Evolutionary conservation across 2,113 vertebrate genomes (phyloP), one percentile per base, ranked within the genome.

Genomic region (Erythrocebus patas): DNA sequence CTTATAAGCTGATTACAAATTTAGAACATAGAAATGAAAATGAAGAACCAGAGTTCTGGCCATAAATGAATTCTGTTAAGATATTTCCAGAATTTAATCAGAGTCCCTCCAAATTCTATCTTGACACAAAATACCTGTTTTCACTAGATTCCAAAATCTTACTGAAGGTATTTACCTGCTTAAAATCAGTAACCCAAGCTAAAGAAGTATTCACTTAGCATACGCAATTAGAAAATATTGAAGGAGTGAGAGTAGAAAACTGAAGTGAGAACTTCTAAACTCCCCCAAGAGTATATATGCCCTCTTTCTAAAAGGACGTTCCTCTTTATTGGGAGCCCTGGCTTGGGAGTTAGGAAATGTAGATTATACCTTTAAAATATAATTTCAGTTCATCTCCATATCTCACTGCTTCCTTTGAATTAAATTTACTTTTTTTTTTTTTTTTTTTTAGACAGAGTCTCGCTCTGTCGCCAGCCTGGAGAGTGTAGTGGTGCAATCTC

Each of bases 1-100:
- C 10, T 16, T 92, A 48, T 10, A 82, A 90, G 68, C 68, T 40
- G 35, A 61, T 82, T 75, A 55, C 61, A 86, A 79, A 90, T 94
- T 73, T 68, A 92, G 35, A 70, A 94, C 32, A 45, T 30, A 97
- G 11, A 92, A 59, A 90, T 52, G 38, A 94, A 97, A 95, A 50
- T 30, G 5, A 95, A 90, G 17, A 87, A 38, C 13, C 9, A 70
- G 8, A 12, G 30, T 55, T 92, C 80, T 55, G 78, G 52, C 38
- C 59, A 89, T 40, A 68, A 95, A 78, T 79, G 25, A 14, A 85
- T 89, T 80, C 68, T 89, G 14, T 35, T 75, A 52, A 86, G 2
- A 25, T 55, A 73, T 79, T 96, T 92, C 23, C 35, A 97, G 61
- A 94, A 83, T 84, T 27, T 83, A 95, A 91, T 88, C 32, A n/a